phyloP scores from a whole-genome alignment of 2,888 invertebrate genomes.

The Cantharis rufa region DNA sequence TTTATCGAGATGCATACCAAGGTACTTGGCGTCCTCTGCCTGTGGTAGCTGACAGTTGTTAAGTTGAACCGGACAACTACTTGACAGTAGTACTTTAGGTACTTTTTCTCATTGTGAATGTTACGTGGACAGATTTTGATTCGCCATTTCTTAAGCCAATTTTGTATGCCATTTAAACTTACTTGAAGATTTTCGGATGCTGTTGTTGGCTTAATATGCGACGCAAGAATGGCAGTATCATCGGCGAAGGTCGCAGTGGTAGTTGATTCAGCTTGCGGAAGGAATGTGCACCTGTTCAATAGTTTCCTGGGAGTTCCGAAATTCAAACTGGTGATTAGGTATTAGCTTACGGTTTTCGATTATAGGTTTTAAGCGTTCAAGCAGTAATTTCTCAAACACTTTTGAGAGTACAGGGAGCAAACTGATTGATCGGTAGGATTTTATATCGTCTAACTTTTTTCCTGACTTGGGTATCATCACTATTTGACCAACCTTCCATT shows the following conservation, averaged over 20 bases:
- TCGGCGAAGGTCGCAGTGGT: background rate
- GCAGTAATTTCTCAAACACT: too few species aligned
- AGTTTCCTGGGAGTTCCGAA: too few species aligned
- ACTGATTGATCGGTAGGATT: too few species aligned
- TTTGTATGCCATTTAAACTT: background rate
- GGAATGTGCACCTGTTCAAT: too few species aligned
- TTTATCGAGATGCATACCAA: background rate
- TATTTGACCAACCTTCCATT: too few species aligned
- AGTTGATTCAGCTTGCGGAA: background rate
- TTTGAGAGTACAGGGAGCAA: too few species aligned
- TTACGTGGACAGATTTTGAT: conserved; percentile 30
- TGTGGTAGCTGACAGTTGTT: conserved; percentile 4
- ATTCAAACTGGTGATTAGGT: too few species aligned
- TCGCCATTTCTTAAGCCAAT: conserved; percentile 7
- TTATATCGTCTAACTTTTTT: too few species aligned
- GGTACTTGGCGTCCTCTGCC: background rate
- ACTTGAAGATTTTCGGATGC: background rate
- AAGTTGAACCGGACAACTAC: background rate
- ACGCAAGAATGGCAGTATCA: background rate
- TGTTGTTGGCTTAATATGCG: background rate
- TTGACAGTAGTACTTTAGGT: too few species aligned
- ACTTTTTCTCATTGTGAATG: conserved; percentile 21
- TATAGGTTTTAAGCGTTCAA: too few species aligned
- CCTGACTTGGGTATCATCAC: too few species aligned
- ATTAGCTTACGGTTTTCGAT: too few species aligned